Conservation (phyloP, 2,797 vertebrate genomes). For the Bucorvus abyssinicus region DNA sequence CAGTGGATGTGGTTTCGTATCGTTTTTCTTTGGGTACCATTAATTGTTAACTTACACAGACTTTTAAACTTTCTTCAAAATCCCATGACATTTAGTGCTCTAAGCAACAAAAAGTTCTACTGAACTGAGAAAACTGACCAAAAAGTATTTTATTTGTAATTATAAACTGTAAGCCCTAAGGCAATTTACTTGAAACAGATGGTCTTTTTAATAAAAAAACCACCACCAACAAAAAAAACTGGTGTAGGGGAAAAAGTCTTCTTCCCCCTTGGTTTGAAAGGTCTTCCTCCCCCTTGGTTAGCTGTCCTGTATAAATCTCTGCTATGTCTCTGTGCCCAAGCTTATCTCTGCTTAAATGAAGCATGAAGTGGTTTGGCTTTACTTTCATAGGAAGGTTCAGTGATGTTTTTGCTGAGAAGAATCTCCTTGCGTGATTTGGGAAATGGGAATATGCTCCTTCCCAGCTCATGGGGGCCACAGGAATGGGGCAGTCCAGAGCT, state of each 20-base stretch:
- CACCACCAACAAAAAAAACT: not conserved
- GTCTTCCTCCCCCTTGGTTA: not conserved
- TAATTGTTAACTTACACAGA: slow-evolving; percentile 48
- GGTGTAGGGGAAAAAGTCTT: not conserved
- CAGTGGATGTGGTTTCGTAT: slow-evolving; percentile 38
- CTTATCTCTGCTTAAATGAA: not conserved
- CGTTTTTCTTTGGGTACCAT: slow-evolving; percentile 18
- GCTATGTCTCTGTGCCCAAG: not conserved
- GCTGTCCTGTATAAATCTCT: slow-evolving; percentile 10
- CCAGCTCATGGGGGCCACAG: not conserved
- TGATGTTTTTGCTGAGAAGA: not conserved
- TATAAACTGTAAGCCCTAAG: slow-evolving; percentile 63
- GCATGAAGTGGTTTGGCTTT: not conserved
- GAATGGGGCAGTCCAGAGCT: not conserved
- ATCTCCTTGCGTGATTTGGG: not conserved
- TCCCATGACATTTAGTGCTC: slow-evolving; percentile 77
- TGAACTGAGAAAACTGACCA: slow-evolving; percentile 57
- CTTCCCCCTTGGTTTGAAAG: not conserved
- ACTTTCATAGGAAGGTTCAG: not conserved
- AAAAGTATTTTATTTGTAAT: slow-evolving; percentile 71
- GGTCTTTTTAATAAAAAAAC: slow-evolving; percentile 15
- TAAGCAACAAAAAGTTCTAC: slow-evolving; percentile 75
- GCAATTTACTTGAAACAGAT: slow-evolving; percentile 69
- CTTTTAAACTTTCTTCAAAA: slow-evolving; percentile 76
- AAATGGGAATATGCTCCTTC: not conserved